Evolutionary conservation across 2,797 vertebrate species (phyloP).

Genomic region (Gymnopithys bicolor): DNA sequence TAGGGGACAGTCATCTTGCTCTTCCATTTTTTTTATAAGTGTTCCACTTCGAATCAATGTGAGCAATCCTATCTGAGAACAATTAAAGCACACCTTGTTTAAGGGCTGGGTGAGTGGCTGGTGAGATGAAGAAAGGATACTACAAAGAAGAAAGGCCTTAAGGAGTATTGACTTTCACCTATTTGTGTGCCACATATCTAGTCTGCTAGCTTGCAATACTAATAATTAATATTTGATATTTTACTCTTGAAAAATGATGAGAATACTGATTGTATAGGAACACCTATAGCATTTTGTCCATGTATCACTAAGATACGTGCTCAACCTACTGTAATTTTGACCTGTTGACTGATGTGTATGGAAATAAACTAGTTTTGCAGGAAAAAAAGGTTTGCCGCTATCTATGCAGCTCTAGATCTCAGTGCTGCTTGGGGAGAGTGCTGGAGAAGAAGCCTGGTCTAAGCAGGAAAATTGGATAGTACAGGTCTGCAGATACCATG

Average conservation of each 20-base stretch:
- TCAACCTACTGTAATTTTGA: background rate
- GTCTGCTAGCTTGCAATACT: background rate
- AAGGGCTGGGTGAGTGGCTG: background rate
- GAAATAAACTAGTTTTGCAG: background rate
- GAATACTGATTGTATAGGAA: background rate
- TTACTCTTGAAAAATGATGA: background rate
- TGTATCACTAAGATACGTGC: background rate
- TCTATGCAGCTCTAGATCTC: background rate
- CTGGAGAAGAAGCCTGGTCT: background rate
- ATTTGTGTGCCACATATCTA: background rate
- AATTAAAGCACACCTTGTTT: background rate
- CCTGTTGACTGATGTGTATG: background rate
- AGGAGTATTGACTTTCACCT: background rate
- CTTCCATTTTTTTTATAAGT: background rate
- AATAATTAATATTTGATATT: background rate
- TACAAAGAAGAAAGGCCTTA: background rate
- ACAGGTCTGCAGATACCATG: background rate
- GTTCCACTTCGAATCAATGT: background rate
- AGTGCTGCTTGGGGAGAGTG: background rate
- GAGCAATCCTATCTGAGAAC: background rate
- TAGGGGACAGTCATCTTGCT: background rate
- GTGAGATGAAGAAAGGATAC: background rate
- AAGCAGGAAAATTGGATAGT: background rate
- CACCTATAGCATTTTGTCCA: rapidly evolving
- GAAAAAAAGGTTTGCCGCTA: background rate